Conservation (phyloP, 2,797 vertebrate genomes). For the Dermochelys coriacea region DNA sequence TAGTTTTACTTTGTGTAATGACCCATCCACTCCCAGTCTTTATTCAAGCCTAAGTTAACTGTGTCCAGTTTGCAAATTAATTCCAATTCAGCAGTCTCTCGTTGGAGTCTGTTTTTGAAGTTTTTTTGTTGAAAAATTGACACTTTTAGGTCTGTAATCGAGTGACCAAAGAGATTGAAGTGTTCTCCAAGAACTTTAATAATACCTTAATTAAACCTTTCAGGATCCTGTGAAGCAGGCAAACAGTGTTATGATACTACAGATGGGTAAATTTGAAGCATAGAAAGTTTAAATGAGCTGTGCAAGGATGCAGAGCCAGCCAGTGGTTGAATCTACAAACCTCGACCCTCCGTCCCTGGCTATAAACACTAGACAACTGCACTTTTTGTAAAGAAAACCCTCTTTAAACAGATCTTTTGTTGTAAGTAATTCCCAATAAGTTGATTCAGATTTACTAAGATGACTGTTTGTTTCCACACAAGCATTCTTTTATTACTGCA, state of each 20-base stretch:
- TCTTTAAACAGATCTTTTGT: background rate
- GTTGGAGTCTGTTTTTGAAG: too few species aligned
- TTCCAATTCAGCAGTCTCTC: too few species aligned
- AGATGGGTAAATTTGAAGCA: background rate
- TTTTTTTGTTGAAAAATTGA: too few species aligned
- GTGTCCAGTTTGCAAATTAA: too few species aligned
- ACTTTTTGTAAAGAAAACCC: background rate
- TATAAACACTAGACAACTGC: background rate
- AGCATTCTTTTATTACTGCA: background rate
- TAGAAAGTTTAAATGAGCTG: accelerated
- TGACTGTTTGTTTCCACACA: background rate
- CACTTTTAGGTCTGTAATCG: too few species aligned
- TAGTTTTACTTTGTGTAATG: too few species aligned
- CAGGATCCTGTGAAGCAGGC: background rate
- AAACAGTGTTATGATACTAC: accelerated
- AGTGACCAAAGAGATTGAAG: background rate
- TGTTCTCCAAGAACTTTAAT: background rate
- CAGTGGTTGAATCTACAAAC: background rate
- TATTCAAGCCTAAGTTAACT: too few species aligned
- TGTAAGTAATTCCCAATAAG: background rate
- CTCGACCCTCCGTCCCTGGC: background rate
- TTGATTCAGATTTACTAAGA: background rate
- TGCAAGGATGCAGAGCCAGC: background rate
- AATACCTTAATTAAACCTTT: background rate
- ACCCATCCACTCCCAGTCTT: too few species aligned